Base-by-base conservation (phyloP, 2,797 vertebrate species). In the Amphiprion clarkii region DNA sequence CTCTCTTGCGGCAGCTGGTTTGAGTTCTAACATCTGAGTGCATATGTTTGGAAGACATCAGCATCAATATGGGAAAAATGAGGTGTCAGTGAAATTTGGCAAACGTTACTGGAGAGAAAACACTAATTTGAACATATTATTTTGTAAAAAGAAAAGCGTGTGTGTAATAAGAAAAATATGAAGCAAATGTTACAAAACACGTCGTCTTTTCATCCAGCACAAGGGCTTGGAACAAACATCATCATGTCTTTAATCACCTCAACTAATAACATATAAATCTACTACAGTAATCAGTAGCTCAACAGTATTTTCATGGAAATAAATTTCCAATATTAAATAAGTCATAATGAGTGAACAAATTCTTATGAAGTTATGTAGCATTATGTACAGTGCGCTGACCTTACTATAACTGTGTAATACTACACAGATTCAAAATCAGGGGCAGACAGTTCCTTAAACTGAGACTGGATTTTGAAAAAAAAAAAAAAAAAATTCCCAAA, bases 1-100 rank as follows among this genome's bases (percentile, higher is more conserved):
- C 42, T 44, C 75, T 66, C 66, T 36, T 12, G 25, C 7, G 36
- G 61, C 53, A 70, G n/a, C 29, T 17, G 57, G 72, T 67, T 71
- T 39, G 19, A 67, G 55, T 71, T 61, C 31, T 69, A 31, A 66
- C 66, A 68, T 46, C 57, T 7, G 55, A 66, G 2, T 31, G 21
- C 57, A 61, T 31, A 42, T 17, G 3, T 74, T 67, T 27, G 55
- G 53, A 63, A 59, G 49, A 74, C 36, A 54, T 49, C 16, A 46
- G n/a, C 58, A 64, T 53, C 17, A 27, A 57, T 29, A 33, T 51
- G 48, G 31, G 36, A 31, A 54, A 63, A 36, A 49, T 3, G 29
- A 36, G 14, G 14, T 42, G 51, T 55, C 11, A 23, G 29, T 14
- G 31, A 54, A 21, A 49, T 59, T 48, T 46, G 12, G 21, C 25